Evolutionary conservation across 2,888 invertebrate species (phyloP).

Genomic region (Siphlonurus alternatus): DNA sequence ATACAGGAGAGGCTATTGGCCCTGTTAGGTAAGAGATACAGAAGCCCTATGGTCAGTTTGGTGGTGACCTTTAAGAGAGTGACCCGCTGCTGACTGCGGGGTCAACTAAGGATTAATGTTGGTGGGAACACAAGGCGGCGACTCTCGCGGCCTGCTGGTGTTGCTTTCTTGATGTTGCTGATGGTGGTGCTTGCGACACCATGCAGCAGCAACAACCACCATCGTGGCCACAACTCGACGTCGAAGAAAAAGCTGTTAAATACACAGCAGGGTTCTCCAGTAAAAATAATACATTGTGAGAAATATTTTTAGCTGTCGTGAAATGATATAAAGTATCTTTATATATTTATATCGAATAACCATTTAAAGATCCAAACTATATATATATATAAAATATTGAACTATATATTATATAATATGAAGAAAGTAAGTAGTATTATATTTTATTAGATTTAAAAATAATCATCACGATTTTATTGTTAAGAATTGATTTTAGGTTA

Average conservation of each 20-base stretch:
- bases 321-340: neutral
- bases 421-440: neutral
- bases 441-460: neutral
- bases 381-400: no score
- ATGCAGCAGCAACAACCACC: neutral
- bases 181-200: no score
- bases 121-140: neutral
- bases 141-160: no score
- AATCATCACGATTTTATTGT: no score
- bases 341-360: no score
- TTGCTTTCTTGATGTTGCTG: no score
- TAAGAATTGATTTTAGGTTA: no score
- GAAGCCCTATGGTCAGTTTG: neutral
- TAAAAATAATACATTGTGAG: neutral
- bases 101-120: neutral
- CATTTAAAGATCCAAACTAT: no score
- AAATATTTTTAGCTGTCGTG: neutral
- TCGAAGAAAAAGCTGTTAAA: neutral
- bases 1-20: neutral
- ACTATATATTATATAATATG: no score
- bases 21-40: neutral
- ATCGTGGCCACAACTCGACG: neutral
- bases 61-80: neutral
- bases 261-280: neutral
- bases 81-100: neutral